Conservation (phyloP, 2,113 vertebrate genomes). For the Camelus dromedarius region DNA sequence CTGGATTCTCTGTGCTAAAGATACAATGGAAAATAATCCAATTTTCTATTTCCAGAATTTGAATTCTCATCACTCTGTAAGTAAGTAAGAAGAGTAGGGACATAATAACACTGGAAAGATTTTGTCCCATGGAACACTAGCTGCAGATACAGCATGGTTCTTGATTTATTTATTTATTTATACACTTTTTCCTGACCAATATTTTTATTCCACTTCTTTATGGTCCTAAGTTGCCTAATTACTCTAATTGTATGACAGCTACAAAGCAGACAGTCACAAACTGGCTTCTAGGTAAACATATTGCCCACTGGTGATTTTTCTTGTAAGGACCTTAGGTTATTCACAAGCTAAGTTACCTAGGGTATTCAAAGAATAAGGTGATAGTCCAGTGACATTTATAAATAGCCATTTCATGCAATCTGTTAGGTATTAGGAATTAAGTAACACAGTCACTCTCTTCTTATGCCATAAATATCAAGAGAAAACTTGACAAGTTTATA, state of each 20-base stretch:
- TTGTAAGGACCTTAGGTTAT: no score
- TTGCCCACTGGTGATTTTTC: no score
- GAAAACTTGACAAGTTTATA: neutral
- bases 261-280: neutral
- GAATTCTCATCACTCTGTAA: slow-evolving; percentile 17
- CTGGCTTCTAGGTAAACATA: neutral
- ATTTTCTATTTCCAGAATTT: slow-evolving; percentile 1
- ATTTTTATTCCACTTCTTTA: neutral
- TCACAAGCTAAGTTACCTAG: no score
- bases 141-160: neutral
- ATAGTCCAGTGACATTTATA: neutral
- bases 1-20: slow-evolving; percentile 20
- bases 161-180: neutral
- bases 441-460: neutral
- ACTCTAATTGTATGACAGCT: neutral
- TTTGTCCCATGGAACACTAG: neutral
- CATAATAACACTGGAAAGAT: neutral
- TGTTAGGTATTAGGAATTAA: slow-evolving; percentile 5
- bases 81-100: neutral
- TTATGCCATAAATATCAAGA: neutral
- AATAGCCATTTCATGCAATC: neutral
- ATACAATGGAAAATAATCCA: neutral
- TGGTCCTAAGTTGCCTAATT: neutral
- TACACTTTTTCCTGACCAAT: neutral
- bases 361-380: no score